phyloP scores from a whole-genome alignment of 2,888 invertebrate species.

The Dinocampus coccinellae region DNA sequence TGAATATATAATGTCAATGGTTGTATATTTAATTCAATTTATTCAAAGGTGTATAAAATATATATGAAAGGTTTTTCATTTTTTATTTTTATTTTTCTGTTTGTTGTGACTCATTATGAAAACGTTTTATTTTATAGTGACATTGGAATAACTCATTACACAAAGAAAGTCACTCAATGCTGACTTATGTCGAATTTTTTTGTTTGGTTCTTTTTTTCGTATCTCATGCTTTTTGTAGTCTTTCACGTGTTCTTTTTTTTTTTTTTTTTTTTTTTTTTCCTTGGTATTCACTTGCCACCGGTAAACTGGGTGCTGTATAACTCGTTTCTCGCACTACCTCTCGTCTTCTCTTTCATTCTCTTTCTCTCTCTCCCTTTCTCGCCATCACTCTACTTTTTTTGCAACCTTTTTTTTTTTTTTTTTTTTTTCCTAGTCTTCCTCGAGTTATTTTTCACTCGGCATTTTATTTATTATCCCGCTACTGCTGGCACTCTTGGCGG shows the following conservation, averaged over 20 bases:
- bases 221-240: constrained; percentile 44
- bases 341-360: too few relatives aligned
- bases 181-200: too few relatives aligned
- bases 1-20: too few relatives aligned
- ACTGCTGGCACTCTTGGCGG: constrained; percentile 43
- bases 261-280: not conserved
- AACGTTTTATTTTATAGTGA: constrained; percentile 14
- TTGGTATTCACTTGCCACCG: constrained; percentile 31
- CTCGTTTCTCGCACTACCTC: not conserved
- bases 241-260: constrained; percentile 11
- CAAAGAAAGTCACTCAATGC: constrained; percentile 53
- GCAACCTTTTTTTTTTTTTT: not conserved
- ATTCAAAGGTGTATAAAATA: too few relatives aligned
- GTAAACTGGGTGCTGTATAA: not conserved
- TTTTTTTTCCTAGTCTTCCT: constrained; percentile 3
- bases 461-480: constrained; percentile 58
- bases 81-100: not conserved
- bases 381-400: constrained; percentile 38
- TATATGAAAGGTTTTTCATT: too few relatives aligned
- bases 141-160: constrained; percentile 55
- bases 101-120: not conserved
- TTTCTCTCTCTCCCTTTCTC: constrained; percentile 5
- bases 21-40: too few relatives aligned
- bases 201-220: constrained; percentile 15
- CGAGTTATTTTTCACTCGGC: constrained; percentile 42